phyloP scores from a whole-genome alignment of 2,797 vertebrate species.

The Botia kubotai region DNA sequence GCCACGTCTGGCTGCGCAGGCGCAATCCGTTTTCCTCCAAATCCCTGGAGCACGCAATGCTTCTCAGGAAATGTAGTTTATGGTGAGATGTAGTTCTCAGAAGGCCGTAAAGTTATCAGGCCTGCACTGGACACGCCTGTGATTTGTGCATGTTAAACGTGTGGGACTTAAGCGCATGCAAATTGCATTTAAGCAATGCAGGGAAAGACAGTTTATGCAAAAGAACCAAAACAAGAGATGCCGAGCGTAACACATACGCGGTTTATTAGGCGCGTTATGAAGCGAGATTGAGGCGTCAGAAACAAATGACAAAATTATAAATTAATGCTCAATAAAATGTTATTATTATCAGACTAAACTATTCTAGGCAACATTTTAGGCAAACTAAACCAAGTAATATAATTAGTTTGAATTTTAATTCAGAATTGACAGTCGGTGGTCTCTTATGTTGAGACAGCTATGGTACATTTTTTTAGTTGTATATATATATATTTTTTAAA shows the following conservation, averaged over 20 bases:
- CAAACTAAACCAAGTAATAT: neutral
- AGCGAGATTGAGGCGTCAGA: no score
- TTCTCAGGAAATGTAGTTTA: constrained; percentile 73
- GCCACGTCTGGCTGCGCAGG: constrained; percentile 85
- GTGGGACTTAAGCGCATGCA: neutral
- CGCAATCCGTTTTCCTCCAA: constrained; percentile 70
- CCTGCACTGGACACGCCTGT: neutral
- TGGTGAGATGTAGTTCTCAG: neutral
- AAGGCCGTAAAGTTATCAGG: neutral
- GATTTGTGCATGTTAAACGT: neutral
- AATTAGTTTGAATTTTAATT: no score
- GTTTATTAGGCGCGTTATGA: no score
- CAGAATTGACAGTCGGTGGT: no score
- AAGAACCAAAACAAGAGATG: neutral
- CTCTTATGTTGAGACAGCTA: neutral
- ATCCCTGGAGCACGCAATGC: constrained; percentile 56
- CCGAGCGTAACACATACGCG: no score
- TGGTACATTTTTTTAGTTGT: neutral
- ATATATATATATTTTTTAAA: neutral
- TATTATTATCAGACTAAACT: neutral
- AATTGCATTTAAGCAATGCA: neutral
- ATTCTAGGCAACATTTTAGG: neutral
- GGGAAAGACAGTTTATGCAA: neutral
- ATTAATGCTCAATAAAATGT: neutral
- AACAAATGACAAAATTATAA: neutral